Base-by-base conservation (phyloP, 2,797 vertebrate genomes). In the Novumbra hubbsi region DNA sequence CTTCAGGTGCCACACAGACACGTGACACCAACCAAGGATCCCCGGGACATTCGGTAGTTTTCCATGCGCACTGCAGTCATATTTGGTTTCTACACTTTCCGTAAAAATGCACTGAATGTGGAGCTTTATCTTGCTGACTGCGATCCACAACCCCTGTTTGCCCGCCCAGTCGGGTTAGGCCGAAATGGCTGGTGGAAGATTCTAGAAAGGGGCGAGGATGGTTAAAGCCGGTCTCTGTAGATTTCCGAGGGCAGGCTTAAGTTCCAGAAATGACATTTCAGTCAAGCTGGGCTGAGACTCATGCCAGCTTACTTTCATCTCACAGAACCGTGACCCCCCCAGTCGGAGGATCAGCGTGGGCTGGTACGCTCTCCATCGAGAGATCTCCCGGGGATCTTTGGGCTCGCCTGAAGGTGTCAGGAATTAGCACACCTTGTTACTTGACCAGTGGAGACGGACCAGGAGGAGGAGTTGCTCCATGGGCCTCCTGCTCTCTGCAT, bases 381-480 rank as follows among this genome's bases (percentile, higher is more conserved):
- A 24, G 24, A 62, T 21, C 57, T 52, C 32, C 19, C 65, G 34
- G 38, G 19, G 63, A 78, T 45, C 68, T 78, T 76, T 65, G 70
- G 76, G 63, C 76, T 57, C 71, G 52, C 70, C 66, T 71, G 73
- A 63, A 70, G 65, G 70, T 72, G 71, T 81, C 78, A 75, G 71
- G 74, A 77, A 70, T 72, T 80, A 50, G 73, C 72, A 65, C 70
- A 73, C 73, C 27, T 76, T 76, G 70, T 75, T 73, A 82, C 78
- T 68, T 16, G 12, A 71, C 79, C 70, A 64, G 21, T 78, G 73
- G 76, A 52, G 64, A 77, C n/a, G 60, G 60, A 62, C 27, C 14
- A 21, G 48, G 71, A 62, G 28, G 28, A 52, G 68, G 81, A 74
- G 52, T n/a, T 27, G 0, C 73, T 67, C 38, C 5, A n/a, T n/a